phyloP scores from a whole-genome alignment of 2,797 vertebrate species.

The Malacoctenus gilli region DNA sequence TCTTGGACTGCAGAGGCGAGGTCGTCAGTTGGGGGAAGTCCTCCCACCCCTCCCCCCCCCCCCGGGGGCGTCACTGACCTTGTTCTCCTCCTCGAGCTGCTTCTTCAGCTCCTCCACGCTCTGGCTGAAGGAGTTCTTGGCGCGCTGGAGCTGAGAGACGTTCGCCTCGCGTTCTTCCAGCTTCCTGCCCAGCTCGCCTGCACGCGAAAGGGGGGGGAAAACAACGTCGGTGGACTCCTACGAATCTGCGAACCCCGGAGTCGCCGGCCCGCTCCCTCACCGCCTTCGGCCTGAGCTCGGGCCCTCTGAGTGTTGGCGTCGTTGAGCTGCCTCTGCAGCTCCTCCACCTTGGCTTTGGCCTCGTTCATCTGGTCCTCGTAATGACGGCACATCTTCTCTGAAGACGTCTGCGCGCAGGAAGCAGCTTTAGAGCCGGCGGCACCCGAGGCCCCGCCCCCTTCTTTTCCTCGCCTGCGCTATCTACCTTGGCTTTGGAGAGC shows the following conservation, averaged over 20 bases:
- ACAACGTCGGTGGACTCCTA: background rate
- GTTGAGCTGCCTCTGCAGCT: constrained; percentile 89
- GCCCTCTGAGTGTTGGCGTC: constrained; percentile 84
- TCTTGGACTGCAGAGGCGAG: constrained; percentile 83
- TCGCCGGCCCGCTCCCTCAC: constrained; percentile 74
- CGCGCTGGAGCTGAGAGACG: constrained; percentile 90
- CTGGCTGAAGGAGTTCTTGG: constrained; percentile 87
- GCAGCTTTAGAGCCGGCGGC: no score
- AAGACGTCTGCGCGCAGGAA: constrained; percentile 77
- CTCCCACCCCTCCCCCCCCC: no score
- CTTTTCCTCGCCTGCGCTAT: no score
- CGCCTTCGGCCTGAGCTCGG: constrained; percentile 87
- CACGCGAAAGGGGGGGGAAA: background rate
- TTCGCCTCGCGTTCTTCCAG: constrained; percentile 90
- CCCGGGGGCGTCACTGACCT: no score
- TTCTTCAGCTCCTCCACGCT: constrained; percentile 90
- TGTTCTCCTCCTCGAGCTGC: constrained; percentile 93
- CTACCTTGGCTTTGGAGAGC: constrained; percentile 91
- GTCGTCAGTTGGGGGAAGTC: no score
- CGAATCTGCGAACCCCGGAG: background rate
- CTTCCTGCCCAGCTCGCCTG: constrained; percentile 88
- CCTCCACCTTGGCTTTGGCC: constrained; percentile 88
- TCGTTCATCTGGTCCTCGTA: constrained; percentile 93
- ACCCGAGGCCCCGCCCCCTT: no score
- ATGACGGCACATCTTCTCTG: constrained; percentile 89